Percentiles rank a stretch among this genome's conserved stretches.
phyloP scores from a whole-genome alignment of 2,888 invertebrate genomes.

The Drosophila basisetae region DNA sequence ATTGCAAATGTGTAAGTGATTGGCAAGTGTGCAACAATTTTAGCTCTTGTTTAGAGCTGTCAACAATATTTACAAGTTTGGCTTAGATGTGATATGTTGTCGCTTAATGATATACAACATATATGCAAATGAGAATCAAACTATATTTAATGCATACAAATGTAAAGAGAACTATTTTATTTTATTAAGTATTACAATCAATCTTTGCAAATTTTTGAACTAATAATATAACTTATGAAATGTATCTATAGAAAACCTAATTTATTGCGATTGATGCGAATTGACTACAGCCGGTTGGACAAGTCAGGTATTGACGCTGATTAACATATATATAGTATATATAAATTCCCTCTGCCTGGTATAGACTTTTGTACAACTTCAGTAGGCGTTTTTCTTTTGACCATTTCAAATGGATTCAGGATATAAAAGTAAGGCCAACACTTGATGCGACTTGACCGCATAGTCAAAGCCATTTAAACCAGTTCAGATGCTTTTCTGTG shows the following conservation, averaged over 20 bases:
- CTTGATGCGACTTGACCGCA: constrained; percentile 34
- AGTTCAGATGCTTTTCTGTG: constrained; percentile 53
- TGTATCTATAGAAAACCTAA: neutral
- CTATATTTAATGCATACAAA: neutral
- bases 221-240: neutral
- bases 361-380: neutral
- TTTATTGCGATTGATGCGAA: neutral
- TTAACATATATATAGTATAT: neutral
- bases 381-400: neutral
- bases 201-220: neutral
- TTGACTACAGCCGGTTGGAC: neutral
- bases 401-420: neutral
- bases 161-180: neutral
- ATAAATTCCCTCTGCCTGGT: neutral
- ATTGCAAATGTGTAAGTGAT: neutral
- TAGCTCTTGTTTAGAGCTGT: neutral
- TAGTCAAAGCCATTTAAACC: constrained; percentile 62
- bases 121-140: neutral
- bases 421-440: constrained; percentile 55
- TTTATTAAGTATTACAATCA: neutral
- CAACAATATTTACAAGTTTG: neutral
- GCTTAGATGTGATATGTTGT: neutral
- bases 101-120: neutral
- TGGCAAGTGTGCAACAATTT: neutral
- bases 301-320: neutral